These are phyloP conservation scores for Phalacrocorax carbo DNA, from an alignment of 2,113 vertebrate species.

Conservation along the genomic window DNA sequence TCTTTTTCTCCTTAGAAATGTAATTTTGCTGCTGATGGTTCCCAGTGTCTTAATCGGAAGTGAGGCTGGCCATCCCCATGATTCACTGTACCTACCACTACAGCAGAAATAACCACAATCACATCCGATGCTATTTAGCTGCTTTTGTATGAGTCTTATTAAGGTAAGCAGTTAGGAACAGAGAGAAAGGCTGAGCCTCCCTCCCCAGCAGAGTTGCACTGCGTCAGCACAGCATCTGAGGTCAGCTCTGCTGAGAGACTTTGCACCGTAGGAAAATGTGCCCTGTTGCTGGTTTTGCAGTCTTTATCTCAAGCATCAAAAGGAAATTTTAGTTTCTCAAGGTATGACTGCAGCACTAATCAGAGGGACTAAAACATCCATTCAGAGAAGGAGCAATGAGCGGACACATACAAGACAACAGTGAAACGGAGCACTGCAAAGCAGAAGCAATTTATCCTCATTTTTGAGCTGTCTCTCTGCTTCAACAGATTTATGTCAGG, in stretches of 20 bases:
- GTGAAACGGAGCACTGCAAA: neutral
- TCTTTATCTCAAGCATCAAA: neutral
- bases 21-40: neutral
- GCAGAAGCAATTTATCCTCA: constrained; percentile 4
- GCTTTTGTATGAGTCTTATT: neutral
- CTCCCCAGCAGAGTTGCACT: neutral
- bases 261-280: fast-evolving
- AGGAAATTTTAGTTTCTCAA: neutral
- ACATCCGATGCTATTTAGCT: neutral
- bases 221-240: neutral
- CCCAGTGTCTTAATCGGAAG: neutral
- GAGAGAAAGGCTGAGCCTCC: neutral
- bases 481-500: constrained; percentile 1
- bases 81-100: neutral
- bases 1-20: neutral
- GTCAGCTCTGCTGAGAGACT: neutral
- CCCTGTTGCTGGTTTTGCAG: neutral
- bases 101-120: neutral
- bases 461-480: neutral
- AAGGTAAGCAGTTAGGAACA: neutral
- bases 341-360: neutral
- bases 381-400: neutral
- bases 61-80: neutral
- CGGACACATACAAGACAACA: neutral
- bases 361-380: neutral